Base-by-base conservation (phyloP, 1,140 invertebrate species). In the Mamestra configurata region DNA sequence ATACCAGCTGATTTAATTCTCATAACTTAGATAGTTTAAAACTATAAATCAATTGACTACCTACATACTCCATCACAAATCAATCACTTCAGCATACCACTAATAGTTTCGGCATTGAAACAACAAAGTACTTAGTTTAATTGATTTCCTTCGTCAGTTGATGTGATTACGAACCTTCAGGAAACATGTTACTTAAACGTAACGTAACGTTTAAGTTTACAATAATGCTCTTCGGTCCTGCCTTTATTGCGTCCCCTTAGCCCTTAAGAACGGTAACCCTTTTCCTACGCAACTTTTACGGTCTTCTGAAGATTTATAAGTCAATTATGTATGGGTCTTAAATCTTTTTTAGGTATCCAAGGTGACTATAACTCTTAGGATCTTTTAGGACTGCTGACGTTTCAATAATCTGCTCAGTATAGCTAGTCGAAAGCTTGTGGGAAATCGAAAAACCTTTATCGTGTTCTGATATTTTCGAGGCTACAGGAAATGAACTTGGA, bases 311-410 rank as follows among this genome's bases (percentile, higher is more conserved):
- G 53, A 73, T 73, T 73, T 73, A 73, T 73, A 55, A 35, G 51
- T 57, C 71, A 57, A 73, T 59, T 73, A 73, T 40, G 53, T 57
- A 73, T 73, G 53, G 24, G 35, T 13, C 71, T 15, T 72, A 37
- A 73, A 73, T 57, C 35, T 57, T 71, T 35, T 37, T 59, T 15
- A 57, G 18, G 35, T 57, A 20, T 13, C 43, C 22, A 6, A 18
- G 24, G n/a, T 40, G 22, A 66, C 10, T 20, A 11, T 40, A 13
- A 57, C 8, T 40, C 55, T 31, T 59, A 4, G 11, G 11, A 40
- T 18, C n/a, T 40, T 20, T 40, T 40, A 37, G 20, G 35, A 22
- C 35, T 66, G 61, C 20, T 37, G 61, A 66, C 35, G 5, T 66
- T 66, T 66, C 40, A 64, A 66, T 66, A 66, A 66, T 66, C 35